Percentiles rank a stretch among this genome's conserved stretches.
phyloP scores from a whole-genome alignment of 2,113 vertebrate species.

The Nasalis larvatus region DNA sequence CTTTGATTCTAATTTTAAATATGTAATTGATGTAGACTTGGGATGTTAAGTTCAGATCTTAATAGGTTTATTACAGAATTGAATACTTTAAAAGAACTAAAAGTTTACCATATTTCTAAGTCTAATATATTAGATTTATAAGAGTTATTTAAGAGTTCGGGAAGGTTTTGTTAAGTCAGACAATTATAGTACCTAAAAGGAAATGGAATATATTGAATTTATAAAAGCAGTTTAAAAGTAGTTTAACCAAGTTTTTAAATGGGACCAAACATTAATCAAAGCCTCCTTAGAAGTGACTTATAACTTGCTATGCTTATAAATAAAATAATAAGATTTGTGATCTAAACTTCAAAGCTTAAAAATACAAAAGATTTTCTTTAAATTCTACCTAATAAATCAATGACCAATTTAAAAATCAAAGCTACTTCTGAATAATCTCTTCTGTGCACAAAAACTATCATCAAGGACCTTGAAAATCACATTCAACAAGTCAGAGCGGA shows the following conservation, averaged over 20 bases:
- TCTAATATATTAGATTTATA: slow-evolving; percentile 45
- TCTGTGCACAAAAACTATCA: slow-evolving; percentile 1
- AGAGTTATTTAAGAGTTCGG: slow-evolving; percentile 36
- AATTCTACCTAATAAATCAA: slow-evolving; percentile 1
- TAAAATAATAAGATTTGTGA: slow-evolving; percentile 14
- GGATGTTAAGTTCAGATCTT: slow-evolving; percentile 41
- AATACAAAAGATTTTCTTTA: not conserved
- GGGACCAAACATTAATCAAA: slow-evolving; percentile 47
- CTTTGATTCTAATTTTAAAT: slow-evolving; percentile 44
- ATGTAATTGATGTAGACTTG: slow-evolving; percentile 33
- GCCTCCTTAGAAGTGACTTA: not conserved
- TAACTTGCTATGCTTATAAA: slow-evolving; percentile 12
- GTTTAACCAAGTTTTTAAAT: slow-evolving; percentile 49
- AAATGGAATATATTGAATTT: slow-evolving; percentile 49
- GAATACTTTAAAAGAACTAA: slow-evolving; percentile 43
- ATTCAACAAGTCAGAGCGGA: not conserved
- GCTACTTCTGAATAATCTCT: slow-evolving; percentile 21
- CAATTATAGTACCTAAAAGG: slow-evolving; percentile 43
- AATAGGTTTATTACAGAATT: slow-evolving; percentile 31
- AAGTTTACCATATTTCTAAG: slow-evolving; percentile 23
- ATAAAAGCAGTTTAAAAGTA: slow-evolving; percentile 43
- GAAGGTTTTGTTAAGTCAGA: slow-evolving; percentile 53
- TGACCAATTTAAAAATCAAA: slow-evolving; percentile 44
- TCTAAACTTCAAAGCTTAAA: slow-evolving; percentile 31
- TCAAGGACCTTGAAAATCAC: not conserved